Evolutionary conservation across 2,113 vertebrate species (phyloP), one percentile per base, ranked within the genome.

Genomic region (Clinocottus analis): DNA sequence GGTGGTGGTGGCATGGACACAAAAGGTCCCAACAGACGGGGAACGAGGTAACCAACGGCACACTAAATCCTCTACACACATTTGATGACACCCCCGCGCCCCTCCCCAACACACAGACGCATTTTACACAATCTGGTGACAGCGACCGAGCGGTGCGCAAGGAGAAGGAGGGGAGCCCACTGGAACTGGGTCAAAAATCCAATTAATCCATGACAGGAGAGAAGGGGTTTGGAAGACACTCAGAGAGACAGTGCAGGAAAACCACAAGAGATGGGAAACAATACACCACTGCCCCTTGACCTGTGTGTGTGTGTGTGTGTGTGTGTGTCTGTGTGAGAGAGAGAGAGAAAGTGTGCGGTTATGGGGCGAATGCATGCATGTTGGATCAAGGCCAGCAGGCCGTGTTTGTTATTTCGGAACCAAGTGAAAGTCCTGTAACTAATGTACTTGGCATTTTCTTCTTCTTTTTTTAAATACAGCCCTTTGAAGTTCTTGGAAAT

Each of bases 161-260:
- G 21, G 70, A 79, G 69, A 63, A 71, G 49, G 80, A 86, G 77
- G 87, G 66, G 69, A 73, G 65, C 65, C 85, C 80, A 79, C 80
- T 87, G 88, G 85, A 88, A 87, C 75, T 89, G 91, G 90, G 89
- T 90, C 88, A 92, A 85, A 84, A 93, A 91, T 90, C 89, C 89
- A 94, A 92, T 91, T 91, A 93, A 91, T 94, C 90, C 86, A 73
- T 86, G 84, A 91, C 88, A 85, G 77, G 59, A 80, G 77, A 80
- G 82, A 82, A 16, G 35, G 41, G n/a, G 73, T 74, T 77, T 73
- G 77, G 73, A 69, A 83, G 74, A 73, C 71, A 63, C 72, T 61
- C 33, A 65, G 79, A 79, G 80, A 82, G 75, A 85, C 9, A n/a
- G 70, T 39, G 75, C 39, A 63, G 74, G 62, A 77, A 80, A 76